Conservation (phyloP, 2,888 invertebrate genomes). For the Hartigia nigra region DNA sequence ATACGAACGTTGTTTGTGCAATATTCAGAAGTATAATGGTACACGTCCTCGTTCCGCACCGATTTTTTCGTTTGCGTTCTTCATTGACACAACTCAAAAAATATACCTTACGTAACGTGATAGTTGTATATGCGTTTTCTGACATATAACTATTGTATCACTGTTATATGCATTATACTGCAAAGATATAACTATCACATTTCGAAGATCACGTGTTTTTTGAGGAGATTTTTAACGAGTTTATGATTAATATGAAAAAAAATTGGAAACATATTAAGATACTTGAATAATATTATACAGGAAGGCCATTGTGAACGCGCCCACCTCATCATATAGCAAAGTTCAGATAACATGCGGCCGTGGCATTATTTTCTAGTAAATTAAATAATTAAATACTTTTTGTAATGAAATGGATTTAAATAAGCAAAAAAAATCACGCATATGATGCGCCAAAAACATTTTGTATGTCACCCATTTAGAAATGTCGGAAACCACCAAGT, state of each 20-base stretch:
- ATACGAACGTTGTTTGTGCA: background rate
- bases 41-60: background rate
- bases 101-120: background rate
- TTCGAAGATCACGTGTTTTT: background rate
- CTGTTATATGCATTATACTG: background rate
- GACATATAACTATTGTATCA: background rate
- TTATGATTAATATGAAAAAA: constrained; percentile 50
- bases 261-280: constrained; percentile 48
- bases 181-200: background rate
- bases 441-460: constrained; percentile 50
- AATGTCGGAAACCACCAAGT: constrained; percentile 44
- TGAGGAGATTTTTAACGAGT: constrained; percentile 11
- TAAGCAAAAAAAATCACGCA: constrained; percentile 42
- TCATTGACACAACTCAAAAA: background rate
- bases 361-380: constrained; percentile 47
- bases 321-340: constrained; percentile 36
- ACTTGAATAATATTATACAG: background rate
- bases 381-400: constrained; percentile 28
- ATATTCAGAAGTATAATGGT: background rate
- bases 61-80: background rate
- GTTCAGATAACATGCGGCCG: constrained; percentile 49
- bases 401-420: constrained; percentile 25
- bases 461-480: constrained; percentile 36
- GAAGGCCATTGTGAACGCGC: constrained; percentile 19
- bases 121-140: background rate